phyloP scores from a whole-genome alignment of 2,797 vertebrate genomes.

The Halcyon badia region DNA sequence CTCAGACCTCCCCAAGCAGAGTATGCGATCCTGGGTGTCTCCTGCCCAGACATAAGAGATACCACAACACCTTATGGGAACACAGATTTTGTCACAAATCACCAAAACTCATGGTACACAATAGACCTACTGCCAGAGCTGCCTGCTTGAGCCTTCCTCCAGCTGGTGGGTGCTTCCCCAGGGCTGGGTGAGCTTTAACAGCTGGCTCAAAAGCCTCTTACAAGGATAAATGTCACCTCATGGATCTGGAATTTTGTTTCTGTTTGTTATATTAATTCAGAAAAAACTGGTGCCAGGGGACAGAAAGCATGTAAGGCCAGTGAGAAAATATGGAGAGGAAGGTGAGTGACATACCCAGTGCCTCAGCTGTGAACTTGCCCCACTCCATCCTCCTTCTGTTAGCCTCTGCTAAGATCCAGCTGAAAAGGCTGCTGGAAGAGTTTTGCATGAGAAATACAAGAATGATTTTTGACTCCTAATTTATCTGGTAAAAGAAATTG shows the following conservation, averaged over 20 bases:
- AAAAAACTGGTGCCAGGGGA: background rate
- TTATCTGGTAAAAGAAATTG: background rate
- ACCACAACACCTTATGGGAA: background rate
- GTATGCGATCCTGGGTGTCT: accelerated
- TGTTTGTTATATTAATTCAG: background rate
- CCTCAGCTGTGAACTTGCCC: background rate
- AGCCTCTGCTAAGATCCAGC: background rate
- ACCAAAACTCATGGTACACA: accelerated
- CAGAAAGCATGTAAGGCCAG: background rate
- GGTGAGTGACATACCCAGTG: background rate
- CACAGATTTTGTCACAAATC: background rate
- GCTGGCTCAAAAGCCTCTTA: background rate
- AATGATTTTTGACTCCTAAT: background rate
- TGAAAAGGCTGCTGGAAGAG: background rate
- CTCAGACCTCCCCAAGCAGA: background rate
- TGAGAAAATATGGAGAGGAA: accelerated
- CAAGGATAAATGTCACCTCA: background rate
- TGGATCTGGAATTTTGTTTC: background rate
- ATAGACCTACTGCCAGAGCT: background rate
- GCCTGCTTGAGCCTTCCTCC: background rate
- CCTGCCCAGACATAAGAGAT: background rate
- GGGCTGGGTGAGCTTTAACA: background rate
- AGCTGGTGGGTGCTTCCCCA: background rate
- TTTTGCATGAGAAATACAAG: background rate
- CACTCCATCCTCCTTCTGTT: background rate